Evolutionary conservation across 2,888 invertebrate genomes (phyloP).

Genomic region (Ornithoptera priamus): DNA sequence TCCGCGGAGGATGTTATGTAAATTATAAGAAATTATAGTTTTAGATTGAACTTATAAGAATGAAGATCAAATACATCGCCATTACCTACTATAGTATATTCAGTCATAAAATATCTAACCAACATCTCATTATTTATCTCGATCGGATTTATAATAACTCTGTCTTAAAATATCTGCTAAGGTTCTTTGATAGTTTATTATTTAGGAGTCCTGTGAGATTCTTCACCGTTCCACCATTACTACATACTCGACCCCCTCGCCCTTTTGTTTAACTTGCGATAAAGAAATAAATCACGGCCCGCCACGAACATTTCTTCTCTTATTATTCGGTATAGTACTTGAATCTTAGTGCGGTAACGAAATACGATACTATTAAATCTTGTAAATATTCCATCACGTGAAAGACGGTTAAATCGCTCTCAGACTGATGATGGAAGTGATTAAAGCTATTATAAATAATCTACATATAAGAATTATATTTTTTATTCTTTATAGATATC

Average conservation of each 20-base stretch:
- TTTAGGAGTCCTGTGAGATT: not conserved
- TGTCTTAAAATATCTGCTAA: not conserved
- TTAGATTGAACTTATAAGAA: not conserved
- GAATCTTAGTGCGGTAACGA: not conserved
- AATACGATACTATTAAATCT: conserved; percentile 8
- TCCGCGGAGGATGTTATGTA: no score
- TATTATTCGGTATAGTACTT: conserved; percentile 1
- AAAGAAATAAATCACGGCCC: conserved; percentile 14
- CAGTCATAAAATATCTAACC: no score
- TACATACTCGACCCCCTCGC: conserved; percentile 6
- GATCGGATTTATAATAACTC: not conserved
- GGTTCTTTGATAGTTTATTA: not conserved
- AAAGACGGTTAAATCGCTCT: not conserved
- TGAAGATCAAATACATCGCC: no score
- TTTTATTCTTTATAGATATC: not conserved
- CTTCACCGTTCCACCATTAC: not conserved
- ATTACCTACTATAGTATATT: no score
- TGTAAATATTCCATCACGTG: not conserved
- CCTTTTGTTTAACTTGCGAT: conserved; percentile 9
- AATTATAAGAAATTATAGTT: not conserved
- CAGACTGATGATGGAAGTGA: no score
- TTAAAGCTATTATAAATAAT: no score
- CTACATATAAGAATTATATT: no score
- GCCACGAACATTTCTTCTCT: conserved; percentile 10
- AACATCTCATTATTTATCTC: not conserved